phyloP scores from a whole-genome alignment of 1,140 invertebrate genomes.

The Pseudomyrmex flavicornis region DNA sequence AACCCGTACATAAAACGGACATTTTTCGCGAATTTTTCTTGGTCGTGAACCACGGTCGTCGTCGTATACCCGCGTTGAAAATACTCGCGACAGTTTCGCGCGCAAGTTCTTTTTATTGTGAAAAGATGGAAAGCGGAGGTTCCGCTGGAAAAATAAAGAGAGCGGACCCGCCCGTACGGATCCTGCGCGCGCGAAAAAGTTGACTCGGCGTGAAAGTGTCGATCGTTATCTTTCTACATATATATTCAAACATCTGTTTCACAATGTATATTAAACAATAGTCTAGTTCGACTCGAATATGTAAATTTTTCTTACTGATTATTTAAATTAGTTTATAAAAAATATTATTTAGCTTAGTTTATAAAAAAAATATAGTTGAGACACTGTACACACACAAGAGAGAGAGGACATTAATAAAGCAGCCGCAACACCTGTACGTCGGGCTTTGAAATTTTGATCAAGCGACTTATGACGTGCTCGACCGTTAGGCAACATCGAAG shows the following conservation, averaged over 20 bases:
- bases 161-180: background rate
- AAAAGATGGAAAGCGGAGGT: slow-evolving; percentile 37
- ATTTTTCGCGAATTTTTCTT: slow-evolving; percentile 40
- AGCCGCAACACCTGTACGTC: slow-evolving; percentile 1
- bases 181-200: slow-evolving; percentile 14
- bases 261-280: too few species aligned
- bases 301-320: too few species aligned
- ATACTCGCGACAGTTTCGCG: slow-evolving; percentile 40
- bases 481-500: slow-evolving; percentile 61
- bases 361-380: too few species aligned
- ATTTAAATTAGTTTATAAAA: too few species aligned
- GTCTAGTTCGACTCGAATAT: background rate
- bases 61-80: background rate
- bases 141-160: slow-evolving; percentile 49
- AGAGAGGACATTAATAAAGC: slow-evolving; percentile 30
- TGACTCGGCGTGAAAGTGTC: background rate
- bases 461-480: slow-evolving; percentile 45
- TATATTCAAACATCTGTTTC: too few species aligned
- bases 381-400: too few species aligned
- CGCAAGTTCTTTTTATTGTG: slow-evolving; percentile 42
- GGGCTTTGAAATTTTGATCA: slow-evolving; percentile 68
- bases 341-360: too few species aligned
- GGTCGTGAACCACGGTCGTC: slow-evolving; percentile 11
- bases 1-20: background rate
- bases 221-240: slow-evolving; percentile 37